A percentile compares a stretch with the other conserved stretches of the same genome.
Conservation (phyloP, 2,888 invertebrate species). For the Sipunculus nudus region DNA sequence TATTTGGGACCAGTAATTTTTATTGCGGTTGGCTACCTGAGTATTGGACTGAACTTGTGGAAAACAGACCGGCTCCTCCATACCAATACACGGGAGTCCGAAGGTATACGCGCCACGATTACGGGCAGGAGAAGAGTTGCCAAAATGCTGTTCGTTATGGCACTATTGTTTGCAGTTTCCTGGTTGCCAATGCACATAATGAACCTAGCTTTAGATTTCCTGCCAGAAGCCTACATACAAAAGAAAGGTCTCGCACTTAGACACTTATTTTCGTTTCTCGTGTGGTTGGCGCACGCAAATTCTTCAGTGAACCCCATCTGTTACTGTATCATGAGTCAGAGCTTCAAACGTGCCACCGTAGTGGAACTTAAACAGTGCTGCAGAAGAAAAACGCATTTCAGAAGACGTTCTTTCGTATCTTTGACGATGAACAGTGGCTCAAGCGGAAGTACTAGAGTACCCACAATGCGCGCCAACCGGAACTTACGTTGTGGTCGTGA, state of each 20-base stretch:
- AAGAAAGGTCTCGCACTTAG: conserved; percentile 11
- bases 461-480: too few species aligned
- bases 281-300: conserved; percentile 50
- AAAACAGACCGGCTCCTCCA: conserved; percentile 17
- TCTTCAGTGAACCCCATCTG: conserved; percentile 57
- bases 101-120: conserved; percentile 18
- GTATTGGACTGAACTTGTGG: conserved; percentile 30
- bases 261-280: conserved; percentile 17
- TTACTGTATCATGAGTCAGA: conserved; percentile 54
- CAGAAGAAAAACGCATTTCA: not conserved
- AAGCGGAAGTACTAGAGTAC: too few species aligned
- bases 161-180: conserved; percentile 32
- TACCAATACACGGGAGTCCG: conserved; percentile 18
- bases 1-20: conserved; percentile 29
- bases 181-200: conserved; percentile 33
- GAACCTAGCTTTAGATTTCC: conserved; percentile 20
- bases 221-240: conserved; percentile 7
- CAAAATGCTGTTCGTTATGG: conserved; percentile 35
- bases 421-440: conserved; percentile 24
- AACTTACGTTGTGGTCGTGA: too few species aligned
- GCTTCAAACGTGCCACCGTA: conserved; percentile 48
- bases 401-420: conserved; percentile 8
- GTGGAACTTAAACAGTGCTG: conserved; percentile 20
- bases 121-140: conserved; percentile 31
- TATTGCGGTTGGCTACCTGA: conserved; percentile 29